Evolutionary conservation across 2,888 invertebrate genomes (phyloP).

Genomic region (Apamea monoglypha): DNA sequence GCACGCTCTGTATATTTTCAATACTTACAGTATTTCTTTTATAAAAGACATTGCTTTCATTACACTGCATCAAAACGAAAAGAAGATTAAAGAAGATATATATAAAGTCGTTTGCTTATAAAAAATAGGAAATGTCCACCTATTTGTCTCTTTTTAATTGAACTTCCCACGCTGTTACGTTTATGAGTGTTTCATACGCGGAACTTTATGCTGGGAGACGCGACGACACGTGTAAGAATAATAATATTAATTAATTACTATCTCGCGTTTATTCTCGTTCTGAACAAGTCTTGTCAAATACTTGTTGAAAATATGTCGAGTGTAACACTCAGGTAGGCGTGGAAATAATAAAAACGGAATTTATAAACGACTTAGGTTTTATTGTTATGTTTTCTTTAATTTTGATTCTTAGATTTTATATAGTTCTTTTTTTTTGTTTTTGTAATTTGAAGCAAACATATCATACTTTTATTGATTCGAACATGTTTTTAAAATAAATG

Average conservation of each 20-base stretch:
- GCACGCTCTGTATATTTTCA: neutral
- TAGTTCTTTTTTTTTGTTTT: too few species aligned
- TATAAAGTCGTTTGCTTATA: neutral
- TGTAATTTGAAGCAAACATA: too few species aligned
- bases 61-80: neutral
- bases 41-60: neutral
- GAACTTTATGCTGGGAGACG: neutral
- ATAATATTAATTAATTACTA: neutral
- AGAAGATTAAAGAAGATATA: neutral
- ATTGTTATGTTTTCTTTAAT: too few species aligned
- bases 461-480: too few species aligned
- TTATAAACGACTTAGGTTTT: too few species aligned
- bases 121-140: constrained; percentile 1
- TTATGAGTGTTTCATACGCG: neutral
- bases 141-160: constrained; percentile 31
- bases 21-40: neutral
- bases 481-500: too few species aligned
- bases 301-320: neutral
- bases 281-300: neutral
- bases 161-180: constrained; percentile 4
- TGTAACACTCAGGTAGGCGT: too few species aligned
- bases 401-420: too few species aligned
- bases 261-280: neutral
- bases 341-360: too few species aligned
- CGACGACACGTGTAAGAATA: neutral